Conservation (phyloP, 2,888 invertebrate species). For the Mermis nigrescens region DNA sequence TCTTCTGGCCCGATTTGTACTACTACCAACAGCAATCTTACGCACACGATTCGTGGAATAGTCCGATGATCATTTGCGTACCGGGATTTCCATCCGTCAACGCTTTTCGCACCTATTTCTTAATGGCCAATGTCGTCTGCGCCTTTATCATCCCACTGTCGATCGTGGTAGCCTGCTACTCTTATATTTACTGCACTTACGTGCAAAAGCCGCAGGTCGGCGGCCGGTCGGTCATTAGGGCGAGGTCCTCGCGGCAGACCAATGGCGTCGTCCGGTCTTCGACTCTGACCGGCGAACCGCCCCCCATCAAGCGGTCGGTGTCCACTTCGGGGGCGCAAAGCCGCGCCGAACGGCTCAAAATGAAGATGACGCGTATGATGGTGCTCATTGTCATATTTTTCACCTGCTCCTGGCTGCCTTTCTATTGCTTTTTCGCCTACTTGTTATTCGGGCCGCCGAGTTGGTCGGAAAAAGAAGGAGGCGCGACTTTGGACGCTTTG, state of each 20-base stretch:
- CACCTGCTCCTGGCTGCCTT: slow-evolving; percentile 27
- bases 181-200: slow-evolving; percentile 35
- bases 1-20: slow-evolving; percentile 25
- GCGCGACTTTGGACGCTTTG: slow-evolving; percentile 28
- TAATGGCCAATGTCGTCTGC: slow-evolving; percentile 24
- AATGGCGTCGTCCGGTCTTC: slow-evolving; percentile 25
- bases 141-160: slow-evolving; percentile 27
- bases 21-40: slow-evolving; percentile 23
- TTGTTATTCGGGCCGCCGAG: slow-evolving; percentile 41
- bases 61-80: not conserved
- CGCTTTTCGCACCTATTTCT: slow-evolving; percentile 14
- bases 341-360: slow-evolving; percentile 27
- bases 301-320: not conserved
- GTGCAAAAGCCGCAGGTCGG: not conserved
- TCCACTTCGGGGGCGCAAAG: slow-evolving; percentile 13
- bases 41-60: not conserved
- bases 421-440: slow-evolving; percentile 21
- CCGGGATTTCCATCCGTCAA: not conserved
- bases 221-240: not conserved
- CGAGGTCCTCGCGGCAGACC: slow-evolving; percentile 18
- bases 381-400: slow-evolving; percentile 29
- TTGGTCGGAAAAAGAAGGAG: no score
- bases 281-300: not conserved
- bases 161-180: slow-evolving; percentile 24
- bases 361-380: slow-evolving; percentile 30